Base-by-base conservation (phyloP, 2,888 invertebrate species). In the Cephonodes hylas region DNA sequence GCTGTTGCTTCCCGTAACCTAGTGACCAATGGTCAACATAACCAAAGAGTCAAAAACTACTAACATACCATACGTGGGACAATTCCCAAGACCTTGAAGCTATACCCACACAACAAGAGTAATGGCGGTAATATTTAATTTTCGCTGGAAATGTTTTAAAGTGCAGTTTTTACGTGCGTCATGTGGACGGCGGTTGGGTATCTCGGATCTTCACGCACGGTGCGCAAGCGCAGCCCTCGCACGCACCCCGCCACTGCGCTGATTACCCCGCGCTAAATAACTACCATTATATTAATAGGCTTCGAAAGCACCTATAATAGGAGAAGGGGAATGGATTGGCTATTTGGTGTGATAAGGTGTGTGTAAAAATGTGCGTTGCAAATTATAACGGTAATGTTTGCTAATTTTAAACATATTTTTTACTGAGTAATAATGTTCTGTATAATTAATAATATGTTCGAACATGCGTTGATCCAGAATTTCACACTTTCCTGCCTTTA, bases 181-280 rank as follows among this genome's bases (percentile, higher is more conserved):
- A 87, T 86, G 80, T 84, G 87, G 80, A 64, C 76, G 73, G 77
- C 86, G 84, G 86, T 86, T 86, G 79, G 76, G 77, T 91, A 91
- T 89, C 85, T 69, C 75, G 75, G 69, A 90, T 89, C 90, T 89
- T 90, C 85, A 87, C 87, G 89, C 87, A 80, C 77, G 73, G 80
- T n/a, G 67, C 77, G 71, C 75, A 64, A 77, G 71, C 74, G 78
- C 79, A 68, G 79, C 71, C 79, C 72, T 71, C 73, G 69, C 73
- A 66, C 70, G 70, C 73, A 71, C 68, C 74, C 66, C 60, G 60
- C 59, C 61, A 56, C 68, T 67, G 64, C 68, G 68, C 69, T 75
- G 73, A 83, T 79, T 79, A 77, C 73, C 74, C 68, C 72, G 68
- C 69, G 68, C 76, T 75, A 75, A 73, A 70, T 74, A 71, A 69